Evolutionary conservation across 1,140 invertebrate genomes (phyloP).

Genomic region (Chironomus striatipennis): DNA sequence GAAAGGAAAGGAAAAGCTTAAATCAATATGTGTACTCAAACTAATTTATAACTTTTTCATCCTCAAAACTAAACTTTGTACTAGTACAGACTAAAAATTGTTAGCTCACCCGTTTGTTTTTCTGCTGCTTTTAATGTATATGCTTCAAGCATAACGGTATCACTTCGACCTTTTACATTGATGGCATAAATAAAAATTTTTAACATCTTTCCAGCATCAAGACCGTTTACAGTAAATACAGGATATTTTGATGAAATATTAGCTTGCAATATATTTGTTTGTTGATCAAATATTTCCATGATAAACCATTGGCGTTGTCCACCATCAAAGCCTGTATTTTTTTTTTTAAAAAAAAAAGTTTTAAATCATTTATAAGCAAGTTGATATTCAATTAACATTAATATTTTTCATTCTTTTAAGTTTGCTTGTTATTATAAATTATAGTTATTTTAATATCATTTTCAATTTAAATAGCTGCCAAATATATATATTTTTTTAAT

Average conservation of each 20-base stretch:
- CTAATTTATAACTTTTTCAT: too few relatives aligned
- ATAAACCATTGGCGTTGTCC: conserved; percentile 62
- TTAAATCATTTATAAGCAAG: too few relatives aligned
- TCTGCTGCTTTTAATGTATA: conserved; percentile 66
- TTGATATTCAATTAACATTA: too few relatives aligned
- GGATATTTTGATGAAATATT: conserved; percentile 61
- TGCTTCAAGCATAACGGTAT: conserved; percentile 48
- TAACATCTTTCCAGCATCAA: conserved; percentile 59
- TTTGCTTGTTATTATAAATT: too few relatives aligned
- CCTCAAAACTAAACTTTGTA: background rate
- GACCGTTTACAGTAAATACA: conserved; percentile 54
- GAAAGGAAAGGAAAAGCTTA: too few relatives aligned
- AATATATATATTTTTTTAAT: background rate
- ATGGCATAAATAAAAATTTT: conserved; percentile 55
- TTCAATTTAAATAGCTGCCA: too few relatives aligned
- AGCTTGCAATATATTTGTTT: conserved; percentile 51
- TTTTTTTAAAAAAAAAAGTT: background rate
- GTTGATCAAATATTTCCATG: conserved; percentile 63
- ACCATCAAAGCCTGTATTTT: conserved; percentile 59
- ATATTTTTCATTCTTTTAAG: too few relatives aligned
- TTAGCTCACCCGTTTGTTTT: conserved; percentile 64
- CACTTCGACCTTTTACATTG: conserved; percentile 53
- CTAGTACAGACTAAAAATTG: background rate
- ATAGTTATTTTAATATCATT: too few relatives aligned
- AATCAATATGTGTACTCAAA: too few relatives aligned